phyloP scores from a whole-genome alignment of 2,113 vertebrate species.

The Neolamprologus devosi region DNA sequence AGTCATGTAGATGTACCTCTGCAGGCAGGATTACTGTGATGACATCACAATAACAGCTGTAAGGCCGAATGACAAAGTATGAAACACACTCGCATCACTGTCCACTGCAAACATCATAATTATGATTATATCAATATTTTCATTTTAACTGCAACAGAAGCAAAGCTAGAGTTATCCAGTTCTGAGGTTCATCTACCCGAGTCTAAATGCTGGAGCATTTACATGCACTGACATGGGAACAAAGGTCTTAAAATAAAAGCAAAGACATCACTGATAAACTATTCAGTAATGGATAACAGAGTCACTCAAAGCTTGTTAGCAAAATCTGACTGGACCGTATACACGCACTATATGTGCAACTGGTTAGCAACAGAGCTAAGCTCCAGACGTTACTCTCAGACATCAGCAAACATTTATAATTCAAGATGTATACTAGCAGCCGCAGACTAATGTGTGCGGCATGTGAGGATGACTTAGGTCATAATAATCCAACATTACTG shows the following conservation, averaged over 20 bases:
- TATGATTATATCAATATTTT: not conserved
- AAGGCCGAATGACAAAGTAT: not conserved
- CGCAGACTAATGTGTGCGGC: not conserved
- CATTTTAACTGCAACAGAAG: not conserved
- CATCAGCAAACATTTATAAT: not conserved
- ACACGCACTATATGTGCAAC: not conserved
- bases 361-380: not conserved
- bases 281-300: not conserved
- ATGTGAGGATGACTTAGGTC: not conserved
- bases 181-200: not conserved
- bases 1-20: constrained; percentile 16
- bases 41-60: constrained; percentile 45
- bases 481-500: not conserved
- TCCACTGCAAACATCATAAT: not conserved
- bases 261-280: not conserved
- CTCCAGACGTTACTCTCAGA: not conserved
- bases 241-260: not conserved
- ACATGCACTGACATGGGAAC: not conserved
- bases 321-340: not conserved
- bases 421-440: not conserved
- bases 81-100: not conserved
- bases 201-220: not conserved
- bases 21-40: not conserved
- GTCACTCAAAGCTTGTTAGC: not conserved
- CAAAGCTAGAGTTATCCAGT: not conserved